A percentile compares a stretch with the other conserved stretches of the same genome.
Conservation (phyloP, 2,888 invertebrate species). For the Colostygia pectinataria region DNA sequence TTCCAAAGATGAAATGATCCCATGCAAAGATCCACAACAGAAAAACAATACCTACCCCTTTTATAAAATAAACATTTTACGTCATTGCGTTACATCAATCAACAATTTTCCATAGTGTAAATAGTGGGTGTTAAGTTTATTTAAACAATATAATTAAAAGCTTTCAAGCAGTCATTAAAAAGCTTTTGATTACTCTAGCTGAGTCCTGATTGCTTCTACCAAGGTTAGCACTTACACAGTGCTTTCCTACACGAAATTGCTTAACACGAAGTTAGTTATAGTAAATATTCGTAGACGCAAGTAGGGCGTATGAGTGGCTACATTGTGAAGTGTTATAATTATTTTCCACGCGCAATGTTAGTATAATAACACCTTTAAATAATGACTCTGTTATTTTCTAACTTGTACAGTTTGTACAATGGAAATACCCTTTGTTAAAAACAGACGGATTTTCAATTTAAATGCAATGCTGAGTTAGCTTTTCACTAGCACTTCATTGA, state of each 20-base stretch:
- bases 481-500: slow-evolving; percentile 3
- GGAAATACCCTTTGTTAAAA: not conserved
- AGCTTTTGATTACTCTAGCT: not conserved
- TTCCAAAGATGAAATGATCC: too few relatives aligned
- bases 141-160: not conserved
- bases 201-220: not conserved
- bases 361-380: not conserved
- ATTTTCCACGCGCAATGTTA: not conserved
- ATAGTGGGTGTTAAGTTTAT: not conserved
- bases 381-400: not conserved
- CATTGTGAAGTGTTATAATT: not conserved
- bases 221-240: not conserved
- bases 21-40: too few relatives aligned
- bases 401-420: not conserved
- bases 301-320: not conserved
- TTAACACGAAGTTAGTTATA: not conserved
- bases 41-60: too few relatives aligned
- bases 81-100: too few relatives aligned
- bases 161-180: not conserved
- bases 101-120: too few relatives aligned
- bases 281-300: not conserved
- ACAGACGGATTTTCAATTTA: not conserved
- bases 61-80: too few relatives aligned
- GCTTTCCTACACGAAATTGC: not conserved
- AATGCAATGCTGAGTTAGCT: not conserved